These are phyloP conservation scores for Acleris cristana DNA, from an alignment of 2,888 invertebrate species.

Conservation along the genomic window DNA sequence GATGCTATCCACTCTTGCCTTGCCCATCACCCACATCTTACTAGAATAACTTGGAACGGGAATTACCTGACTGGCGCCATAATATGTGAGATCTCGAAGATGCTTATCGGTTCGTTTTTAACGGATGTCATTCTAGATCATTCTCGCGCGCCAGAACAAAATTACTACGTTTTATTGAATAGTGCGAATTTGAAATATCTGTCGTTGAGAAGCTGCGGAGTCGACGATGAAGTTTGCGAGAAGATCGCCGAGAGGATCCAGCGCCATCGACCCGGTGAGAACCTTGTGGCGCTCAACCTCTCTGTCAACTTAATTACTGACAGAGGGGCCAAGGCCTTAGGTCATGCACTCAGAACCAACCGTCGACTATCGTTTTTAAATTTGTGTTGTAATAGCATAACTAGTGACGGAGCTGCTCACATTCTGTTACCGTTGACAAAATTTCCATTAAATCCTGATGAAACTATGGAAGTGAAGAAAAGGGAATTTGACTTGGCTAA, in stretches of 20 bases:
- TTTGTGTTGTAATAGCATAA: slow-evolving; percentile 58
- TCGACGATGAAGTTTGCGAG: slow-evolving; percentile 51
- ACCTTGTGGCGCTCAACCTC: slow-evolving; percentile 53
- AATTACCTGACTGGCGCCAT: slow-evolving; percentile 43
- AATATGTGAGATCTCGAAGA: slow-evolving; percentile 53
- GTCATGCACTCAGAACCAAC: slow-evolving; percentile 54
- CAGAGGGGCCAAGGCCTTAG: slow-evolving; percentile 52
- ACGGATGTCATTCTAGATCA: slow-evolving; percentile 62
- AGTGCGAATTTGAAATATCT: slow-evolving; percentile 51
- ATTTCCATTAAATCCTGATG: slow-evolving; percentile 51
- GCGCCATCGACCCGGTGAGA: slow-evolving; percentile 42
- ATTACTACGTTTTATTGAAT: slow-evolving; percentile 55
- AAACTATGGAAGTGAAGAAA: slow-evolving; percentile 42
- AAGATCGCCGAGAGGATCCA: slow-evolving; percentile 50
- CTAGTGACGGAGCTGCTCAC: slow-evolving; percentile 51
- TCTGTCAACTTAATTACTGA: slow-evolving; percentile 58
- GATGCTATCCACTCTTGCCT: slow-evolving; percentile 52
- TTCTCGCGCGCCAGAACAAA: slow-evolving; percentile 49
- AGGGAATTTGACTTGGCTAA: slow-evolving; percentile 45
- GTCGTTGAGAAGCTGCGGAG: slow-evolving; percentile 57
- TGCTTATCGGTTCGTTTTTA: slow-evolving; percentile 57
- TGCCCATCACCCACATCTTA: slow-evolving; percentile 54
- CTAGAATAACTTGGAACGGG: slow-evolving; percentile 50
- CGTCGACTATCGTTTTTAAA: slow-evolving; percentile 58
- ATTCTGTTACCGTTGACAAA: slow-evolving; percentile 52